A percentile compares a stretch with the other conserved stretches of the same genome.
phyloP scores from a whole-genome alignment of 2,797 vertebrate species.

The Anabas testudineus region DNA sequence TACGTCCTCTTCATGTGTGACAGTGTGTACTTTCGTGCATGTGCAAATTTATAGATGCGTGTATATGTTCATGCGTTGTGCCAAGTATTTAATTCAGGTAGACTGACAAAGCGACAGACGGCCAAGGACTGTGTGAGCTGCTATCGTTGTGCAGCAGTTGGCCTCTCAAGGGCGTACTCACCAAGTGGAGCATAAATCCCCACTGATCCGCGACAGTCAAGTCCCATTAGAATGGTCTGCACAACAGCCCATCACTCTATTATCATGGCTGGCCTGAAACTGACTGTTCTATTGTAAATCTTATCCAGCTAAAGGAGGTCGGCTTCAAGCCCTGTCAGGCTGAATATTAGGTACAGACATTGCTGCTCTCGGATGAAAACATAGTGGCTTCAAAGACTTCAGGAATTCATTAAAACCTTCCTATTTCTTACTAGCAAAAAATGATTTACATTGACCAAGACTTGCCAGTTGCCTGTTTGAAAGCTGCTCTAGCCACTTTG shows the following conservation, averaged over 20 bases:
- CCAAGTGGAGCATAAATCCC: slow-evolving; percentile 82
- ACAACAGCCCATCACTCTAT: slow-evolving; percentile 82
- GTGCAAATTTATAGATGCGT: slow-evolving; percentile 60
- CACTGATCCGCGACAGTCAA: slow-evolving; percentile 81
- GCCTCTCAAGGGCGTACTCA: slow-evolving; percentile 79
- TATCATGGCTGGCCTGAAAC: slow-evolving; percentile 77
- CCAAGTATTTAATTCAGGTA: slow-evolving; percentile 80
- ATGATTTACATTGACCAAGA: slow-evolving; percentile 24
- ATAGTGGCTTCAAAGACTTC: slow-evolving; percentile 64
- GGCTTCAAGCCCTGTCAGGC: slow-evolving; percentile 70
- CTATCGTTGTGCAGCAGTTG: slow-evolving; percentile 77
- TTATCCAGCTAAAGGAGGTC: slow-evolving; percentile 74
- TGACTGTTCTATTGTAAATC: slow-evolving; percentile 81
- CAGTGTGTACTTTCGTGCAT: slow-evolving; percentile 26
- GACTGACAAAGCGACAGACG: slow-evolving; percentile 69
- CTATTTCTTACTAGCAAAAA: slow-evolving; percentile 31
- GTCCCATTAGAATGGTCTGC: slow-evolving; percentile 80
- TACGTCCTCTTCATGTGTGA: slow-evolving; percentile 14
- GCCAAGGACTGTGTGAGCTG: slow-evolving; percentile 64
- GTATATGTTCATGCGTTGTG: slow-evolving; percentile 55
- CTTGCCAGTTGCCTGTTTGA: neutral
- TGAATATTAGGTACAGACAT: slow-evolving; percentile 72
- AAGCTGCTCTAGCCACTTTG: neutral
- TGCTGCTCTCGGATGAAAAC: slow-evolving; percentile 62
- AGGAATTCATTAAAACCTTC: slow-evolving; percentile 63